phyloP scores from a whole-genome alignment of 2,888 invertebrate genomes.

The Caenorhabditis macrosperma region DNA sequence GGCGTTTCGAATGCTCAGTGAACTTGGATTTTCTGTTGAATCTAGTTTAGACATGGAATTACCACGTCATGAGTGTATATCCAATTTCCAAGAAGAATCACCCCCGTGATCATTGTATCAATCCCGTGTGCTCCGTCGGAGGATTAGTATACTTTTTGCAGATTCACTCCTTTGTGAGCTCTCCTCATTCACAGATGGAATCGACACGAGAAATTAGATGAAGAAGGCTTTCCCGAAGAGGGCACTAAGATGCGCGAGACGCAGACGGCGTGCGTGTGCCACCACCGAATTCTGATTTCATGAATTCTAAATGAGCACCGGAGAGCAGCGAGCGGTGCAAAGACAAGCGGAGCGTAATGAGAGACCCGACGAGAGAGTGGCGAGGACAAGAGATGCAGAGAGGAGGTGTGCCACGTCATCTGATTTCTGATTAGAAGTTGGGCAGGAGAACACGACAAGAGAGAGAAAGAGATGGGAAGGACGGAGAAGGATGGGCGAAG shows the following conservation, averaged over 20 bases:
- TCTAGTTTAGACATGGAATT: too few species aligned
- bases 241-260: not conserved
- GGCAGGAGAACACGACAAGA: not conserved
- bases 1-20: too few species aligned
- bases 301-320: conserved; percentile 41
- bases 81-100: conserved; percentile 10
- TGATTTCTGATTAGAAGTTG: conserved; percentile 8
- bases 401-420: not conserved
- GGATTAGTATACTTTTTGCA: not conserved
- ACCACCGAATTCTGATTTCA: conserved; percentile 37
- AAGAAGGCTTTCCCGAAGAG: not conserved
- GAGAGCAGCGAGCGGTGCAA: not conserved
- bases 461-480: not conserved
- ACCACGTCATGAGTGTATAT: not conserved
- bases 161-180: conserved; percentile 35
- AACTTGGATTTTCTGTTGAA: too few species aligned
- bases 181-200: conserved; percentile 26
- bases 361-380: conserved; percentile 3
- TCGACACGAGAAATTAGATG: conserved; percentile 34
- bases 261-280: conserved; percentile 2
- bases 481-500: conserved; percentile 17
- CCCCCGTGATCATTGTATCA: not conserved
- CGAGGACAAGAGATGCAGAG: not conserved
- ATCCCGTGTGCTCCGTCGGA: not conserved
- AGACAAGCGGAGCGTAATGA: conserved; percentile 40